Base-by-base conservation (phyloP, 2,113 vertebrate genomes). In the Hemichromis elongatus region DNA sequence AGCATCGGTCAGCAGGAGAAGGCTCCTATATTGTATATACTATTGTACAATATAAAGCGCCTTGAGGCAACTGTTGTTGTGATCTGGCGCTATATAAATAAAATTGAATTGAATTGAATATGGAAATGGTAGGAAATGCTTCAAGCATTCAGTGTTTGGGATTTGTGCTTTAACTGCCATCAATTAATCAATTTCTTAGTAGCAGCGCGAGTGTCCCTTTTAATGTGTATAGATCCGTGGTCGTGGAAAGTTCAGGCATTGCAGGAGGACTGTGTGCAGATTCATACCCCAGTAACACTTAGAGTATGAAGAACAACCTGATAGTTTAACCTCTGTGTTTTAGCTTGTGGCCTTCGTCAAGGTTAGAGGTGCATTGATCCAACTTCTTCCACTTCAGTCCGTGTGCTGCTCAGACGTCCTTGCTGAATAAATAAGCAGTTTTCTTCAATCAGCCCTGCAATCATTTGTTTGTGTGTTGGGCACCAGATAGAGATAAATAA, bases 351-450 rank as follows among this genome's bases (percentile, higher is more conserved):
- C 0, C 21, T 45, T 70, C 21, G 26, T 45, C 26, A 19, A 19
- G 42, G 42, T 50, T 75, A 19, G 21, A 26, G 68, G 42, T 50
- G 68, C 42, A 73, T 28, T 73, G 24, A 47, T 47, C 66, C 66
- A 47, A 28, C 42, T 50, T 50, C 19, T 12, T 73, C 42, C 68
- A 50, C 3, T 10, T 21, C 4, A n/a, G 3, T 21, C 21, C 5
- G 1, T 12, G 1, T 0, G 0, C 16, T 50, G 16, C 14, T 47
- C 45, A 30, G 70, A 75, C 1, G 18, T 18, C 9, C 0, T 12
- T n/a, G 70, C 5, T 19, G 6, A 75, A 75, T 75, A 19, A 75
- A 75, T 50, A 50, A 0, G 0, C 42, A 0, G 16, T 50, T 18
- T 19, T 50, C 16, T 30, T 52, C 26, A 0, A 9, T 50, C 42